These are phyloP conservation scores for Atherinomorus stipes DNA, from an alignment of 2,113 vertebrate genomes.

Conservation along the genomic window DNA sequence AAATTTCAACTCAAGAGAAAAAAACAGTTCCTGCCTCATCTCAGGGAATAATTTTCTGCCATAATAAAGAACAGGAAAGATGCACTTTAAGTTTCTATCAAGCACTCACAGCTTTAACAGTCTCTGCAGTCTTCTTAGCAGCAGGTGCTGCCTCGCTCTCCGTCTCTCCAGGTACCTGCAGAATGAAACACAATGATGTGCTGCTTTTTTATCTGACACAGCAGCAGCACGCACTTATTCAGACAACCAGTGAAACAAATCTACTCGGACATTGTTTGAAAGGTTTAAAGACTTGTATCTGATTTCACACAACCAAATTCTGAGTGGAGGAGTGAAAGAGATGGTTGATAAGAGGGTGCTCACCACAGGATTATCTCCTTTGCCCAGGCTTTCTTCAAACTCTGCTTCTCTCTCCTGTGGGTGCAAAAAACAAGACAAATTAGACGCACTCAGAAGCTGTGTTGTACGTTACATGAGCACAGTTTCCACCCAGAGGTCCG, in stretches of 20 bases:
- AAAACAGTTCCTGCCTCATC: too few relatives aligned
- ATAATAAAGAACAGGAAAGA: too few relatives aligned
- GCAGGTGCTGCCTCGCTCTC: slow-evolving; percentile 90
- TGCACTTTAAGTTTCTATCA: too few relatives aligned
- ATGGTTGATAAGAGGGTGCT: slow-evolving; percentile 51
- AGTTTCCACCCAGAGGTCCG: too few relatives aligned
- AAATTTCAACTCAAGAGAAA: too few relatives aligned
- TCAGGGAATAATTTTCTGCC: too few relatives aligned
- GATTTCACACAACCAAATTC: not conserved
- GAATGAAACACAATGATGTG: not conserved
- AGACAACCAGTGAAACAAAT: too few relatives aligned
- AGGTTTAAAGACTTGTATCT: too few relatives aligned
- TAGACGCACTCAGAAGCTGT: not conserved
- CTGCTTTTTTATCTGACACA: too few relatives aligned
- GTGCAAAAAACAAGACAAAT: not conserved
- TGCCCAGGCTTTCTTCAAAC: slow-evolving; percentile 93
- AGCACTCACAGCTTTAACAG: slow-evolving; percentile 93
- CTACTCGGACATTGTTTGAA: too few relatives aligned
- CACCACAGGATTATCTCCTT: slow-evolving; percentile 92
- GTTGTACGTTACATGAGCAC: too few relatives aligned
- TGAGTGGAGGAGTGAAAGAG: too few relatives aligned
- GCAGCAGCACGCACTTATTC: not conserved
- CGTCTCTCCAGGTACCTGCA: slow-evolving; percentile 92
- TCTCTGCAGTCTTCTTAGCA: slow-evolving; percentile 94
- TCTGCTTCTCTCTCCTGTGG: slow-evolving; percentile 92